Base-by-base conservation (phyloP, 1,140 invertebrate genomes). In the Colletes gigas region DNA sequence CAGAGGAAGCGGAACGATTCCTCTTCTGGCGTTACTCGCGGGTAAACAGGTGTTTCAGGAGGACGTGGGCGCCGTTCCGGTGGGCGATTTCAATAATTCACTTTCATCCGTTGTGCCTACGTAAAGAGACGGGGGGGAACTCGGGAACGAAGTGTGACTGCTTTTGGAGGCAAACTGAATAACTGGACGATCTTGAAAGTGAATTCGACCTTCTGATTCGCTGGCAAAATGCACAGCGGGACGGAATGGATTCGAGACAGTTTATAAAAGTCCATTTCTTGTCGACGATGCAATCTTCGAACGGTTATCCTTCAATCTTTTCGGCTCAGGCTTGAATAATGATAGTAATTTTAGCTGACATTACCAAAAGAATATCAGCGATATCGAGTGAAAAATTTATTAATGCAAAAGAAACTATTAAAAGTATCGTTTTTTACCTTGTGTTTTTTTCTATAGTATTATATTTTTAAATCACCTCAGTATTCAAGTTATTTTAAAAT, bases 41-140 rank as follows among this genome's bases (percentile, higher is more conserved):
- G 77, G 77, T 79, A 73, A 79, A 72, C 77, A 79, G 70, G 69
- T 79, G 77, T 65, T 63, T 12, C 50, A 62, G 52, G 47, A 30
- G 59, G 41, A 79, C 69, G 69, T 73, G 60, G 77, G 77, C 70
- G 77, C 52, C 59, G 70, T 72, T 65, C 54, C 59, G 59, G 70
- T 79, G 69, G 77, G 70, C 77, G 69, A 79, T 30, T 73, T 73
- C 60, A 65, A 65, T 73, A 54, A 79, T 79, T 79, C 77, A 73
- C 70, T 79, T 73, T 79, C 70, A 47, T 73, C 50, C 6, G 59
- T 12, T 17, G 4, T 39, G 21, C 19, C 50, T 30, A 39, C 19
- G 52, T 62, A 39, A 63, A 73, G 41, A 50, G 30, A 15, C 14
- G 9, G 41, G 21, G 41, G 21, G 47, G 8, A 19, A 10, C 41